Evolutionary conservation across 2,888 invertebrate species (phyloP).

Genomic region (Lampropteryx suffumata): DNA sequence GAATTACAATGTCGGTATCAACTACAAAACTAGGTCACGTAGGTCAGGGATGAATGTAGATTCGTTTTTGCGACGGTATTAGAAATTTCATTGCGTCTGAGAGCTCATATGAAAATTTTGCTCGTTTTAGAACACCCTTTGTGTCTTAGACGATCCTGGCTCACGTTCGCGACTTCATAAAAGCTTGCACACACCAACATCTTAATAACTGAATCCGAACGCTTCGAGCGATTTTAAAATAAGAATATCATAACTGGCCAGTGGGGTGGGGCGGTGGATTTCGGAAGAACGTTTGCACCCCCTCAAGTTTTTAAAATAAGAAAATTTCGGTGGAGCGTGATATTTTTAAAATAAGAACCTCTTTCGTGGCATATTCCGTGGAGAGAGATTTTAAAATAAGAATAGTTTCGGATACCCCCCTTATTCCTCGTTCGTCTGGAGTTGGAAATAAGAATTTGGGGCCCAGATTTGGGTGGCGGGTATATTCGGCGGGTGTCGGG

Average conservation of each 20-base stretch:
- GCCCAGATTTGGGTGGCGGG: constrained; percentile 73
- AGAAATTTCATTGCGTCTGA: constrained; percentile 49
- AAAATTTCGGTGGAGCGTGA: constrained; percentile 82
- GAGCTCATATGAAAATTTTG: constrained; percentile 38
- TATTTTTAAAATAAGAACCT: constrained; percentile 82
- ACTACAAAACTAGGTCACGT: constrained; percentile 53
- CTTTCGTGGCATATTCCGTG: constrained; percentile 82
- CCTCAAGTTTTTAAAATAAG: constrained; percentile 78
- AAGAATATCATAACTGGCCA: constrained; percentile 81
- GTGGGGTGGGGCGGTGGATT: constrained; percentile 66
- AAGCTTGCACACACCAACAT: constrained; percentile 73
- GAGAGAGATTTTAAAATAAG: constrained; percentile 82
- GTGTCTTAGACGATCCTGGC: constrained; percentile 52
- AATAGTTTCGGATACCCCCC: constrained; percentile 80
- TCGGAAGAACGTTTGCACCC: constrained; percentile 78
- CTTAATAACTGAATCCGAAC: constrained; percentile 80
- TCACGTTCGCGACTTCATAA: constrained; percentile 59
- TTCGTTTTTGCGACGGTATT: constrained; percentile 49
- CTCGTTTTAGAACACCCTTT: constrained; percentile 47
- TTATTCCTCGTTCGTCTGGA: constrained; percentile 66
- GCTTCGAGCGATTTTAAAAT: constrained; percentile 79
- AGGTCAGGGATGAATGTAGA: constrained; percentile 57
- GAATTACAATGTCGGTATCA: constrained; percentile 38
- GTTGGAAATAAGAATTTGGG: constrained; percentile 81
- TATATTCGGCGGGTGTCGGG: constrained; percentile 71